Base-by-base conservation (phyloP, 2,113 vertebrate genomes). In the Cottus gobio region DNA sequence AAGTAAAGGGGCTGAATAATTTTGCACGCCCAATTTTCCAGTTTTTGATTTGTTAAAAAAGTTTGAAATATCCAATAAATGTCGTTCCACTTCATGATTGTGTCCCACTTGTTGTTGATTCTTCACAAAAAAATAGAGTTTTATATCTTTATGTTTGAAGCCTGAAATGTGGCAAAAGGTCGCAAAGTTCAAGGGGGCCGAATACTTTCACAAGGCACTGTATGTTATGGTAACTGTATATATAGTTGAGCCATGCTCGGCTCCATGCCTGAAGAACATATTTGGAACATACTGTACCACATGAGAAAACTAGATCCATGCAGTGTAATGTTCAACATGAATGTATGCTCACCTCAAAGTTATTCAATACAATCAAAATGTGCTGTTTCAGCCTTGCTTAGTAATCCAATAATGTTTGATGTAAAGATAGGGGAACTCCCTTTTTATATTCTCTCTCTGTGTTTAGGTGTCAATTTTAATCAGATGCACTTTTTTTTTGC, bases 231-330 rank as follows among this genome's bases (percentile, higher is more conserved):
- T 16, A 36, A 28, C 54, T 16, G 4, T 52, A 61, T 82, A 66
- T 82, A 72, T 67, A 68, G 56, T 30, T 28, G 24, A 64, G 5
- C 31, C 7, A 36, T 63, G 63, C 5, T 48, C 6, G 16, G 30
- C 15, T 67, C 9, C 24, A 50, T 71, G 10, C 13, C 48, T 31
- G 42, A 26, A 1, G 18, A 62, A 30, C 67, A 44, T 7, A 13
- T 18, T 30, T 18, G 6, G 70, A 61, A 79, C 84, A 86, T 48
- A 8, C 9, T 63, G 65, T 79, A 57, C 61, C 13, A 42, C 2
- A 71, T 1, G 10, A 67, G 74, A 44, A 22, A 69, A 56, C 2
- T 10, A 16, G 39, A 48, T 18, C 72, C 34, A n/a, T 16, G 5
- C 5, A 26, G 24, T 77, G 48, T 13, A 24, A 44, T 24, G 28